Percentiles rank a stretch among this genome's conserved stretches.
Evolutionary conservation across 2,113 vertebrate species (phyloP).

Genomic region (Mustelus asterias): DNA sequence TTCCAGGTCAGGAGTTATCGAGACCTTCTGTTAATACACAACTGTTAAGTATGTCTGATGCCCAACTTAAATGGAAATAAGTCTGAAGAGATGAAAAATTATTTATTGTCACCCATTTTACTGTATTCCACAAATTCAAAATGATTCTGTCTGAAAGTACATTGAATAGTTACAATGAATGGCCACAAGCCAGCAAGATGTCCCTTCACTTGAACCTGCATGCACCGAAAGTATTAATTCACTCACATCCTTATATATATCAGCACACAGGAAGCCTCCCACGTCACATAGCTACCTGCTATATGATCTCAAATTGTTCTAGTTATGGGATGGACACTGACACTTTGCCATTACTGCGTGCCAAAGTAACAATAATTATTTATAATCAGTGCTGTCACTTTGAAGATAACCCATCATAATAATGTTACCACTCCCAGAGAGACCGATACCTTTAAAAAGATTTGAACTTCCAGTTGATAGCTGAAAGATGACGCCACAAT

Average conservation of each 20-base stretch:
- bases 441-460: too few relatives aligned
- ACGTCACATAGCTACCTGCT: not conserved
- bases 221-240: not conserved
- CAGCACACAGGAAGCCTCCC: not conserved
- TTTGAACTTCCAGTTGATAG: too few relatives aligned
- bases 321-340: not conserved
- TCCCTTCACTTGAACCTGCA: not conserved
- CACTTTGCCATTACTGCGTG: not conserved
- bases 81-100: not conserved
- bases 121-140: not conserved
- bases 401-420: not conserved
- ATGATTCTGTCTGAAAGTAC: not conserved
- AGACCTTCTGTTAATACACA: too few relatives aligned
- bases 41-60: too few relatives aligned
- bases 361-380: too few relatives aligned
- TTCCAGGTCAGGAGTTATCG: too few relatives aligned
- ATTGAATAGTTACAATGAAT: not conserved
- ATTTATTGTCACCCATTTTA: too few relatives aligned
- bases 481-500: too few relatives aligned
- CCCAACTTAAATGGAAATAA: not conserved
- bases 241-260: not conserved
- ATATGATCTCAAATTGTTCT: not conserved
- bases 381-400: not conserved
- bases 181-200: not conserved
- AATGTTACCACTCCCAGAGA: too few relatives aligned